Percentiles rank a stretch among this genome's conserved stretches.
phyloP scores from a whole-genome alignment of 2,797 vertebrate species.

The Rhabdophis nuchalis region DNA sequence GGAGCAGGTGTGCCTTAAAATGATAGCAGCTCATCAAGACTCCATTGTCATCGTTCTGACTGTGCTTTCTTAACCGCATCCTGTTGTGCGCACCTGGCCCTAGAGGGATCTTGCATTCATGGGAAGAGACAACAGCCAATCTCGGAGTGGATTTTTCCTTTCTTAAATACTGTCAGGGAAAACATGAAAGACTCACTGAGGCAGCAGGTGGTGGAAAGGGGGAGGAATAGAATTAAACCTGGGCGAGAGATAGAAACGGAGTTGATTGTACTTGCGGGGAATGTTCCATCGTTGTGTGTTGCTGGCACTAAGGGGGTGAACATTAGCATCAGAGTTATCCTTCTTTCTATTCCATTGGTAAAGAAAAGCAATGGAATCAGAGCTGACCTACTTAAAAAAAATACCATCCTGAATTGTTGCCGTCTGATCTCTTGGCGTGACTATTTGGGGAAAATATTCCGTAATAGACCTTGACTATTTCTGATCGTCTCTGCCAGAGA shows the following conservation, averaged over 20 bases:
- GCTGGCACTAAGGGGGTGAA: background rate
- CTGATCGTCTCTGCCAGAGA: background rate
- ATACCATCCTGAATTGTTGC: background rate
- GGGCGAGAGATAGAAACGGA: background rate
- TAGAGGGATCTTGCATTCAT: conserved; percentile 20
- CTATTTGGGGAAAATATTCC: background rate
- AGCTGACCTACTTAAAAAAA: background rate
- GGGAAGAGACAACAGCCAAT: conserved; percentile 5
- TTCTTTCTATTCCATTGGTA: background rate
- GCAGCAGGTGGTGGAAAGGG: background rate
- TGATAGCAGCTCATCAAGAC: conserved; percentile 63
- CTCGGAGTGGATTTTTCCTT: background rate
- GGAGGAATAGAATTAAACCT: background rate
- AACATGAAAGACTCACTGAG: conserved; percentile 27
- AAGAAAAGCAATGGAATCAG: background rate
- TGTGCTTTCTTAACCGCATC: conserved; percentile 50
- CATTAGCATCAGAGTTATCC: background rate
- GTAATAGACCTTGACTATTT: background rate
- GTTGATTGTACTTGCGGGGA: background rate
- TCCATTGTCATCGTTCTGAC: conserved; percentile 55
- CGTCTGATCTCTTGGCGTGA: background rate
- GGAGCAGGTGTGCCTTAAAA: conserved; percentile 67
- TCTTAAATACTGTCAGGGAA: background rate
- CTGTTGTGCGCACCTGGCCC: conserved; percentile 51
- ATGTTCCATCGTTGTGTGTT: background rate